A percentile compares a stretch with the other conserved stretches of the same genome.
Evolutionary conservation across 2,797 vertebrate genomes (phyloP).

Genomic region (Sebastes nivosus): DNA sequence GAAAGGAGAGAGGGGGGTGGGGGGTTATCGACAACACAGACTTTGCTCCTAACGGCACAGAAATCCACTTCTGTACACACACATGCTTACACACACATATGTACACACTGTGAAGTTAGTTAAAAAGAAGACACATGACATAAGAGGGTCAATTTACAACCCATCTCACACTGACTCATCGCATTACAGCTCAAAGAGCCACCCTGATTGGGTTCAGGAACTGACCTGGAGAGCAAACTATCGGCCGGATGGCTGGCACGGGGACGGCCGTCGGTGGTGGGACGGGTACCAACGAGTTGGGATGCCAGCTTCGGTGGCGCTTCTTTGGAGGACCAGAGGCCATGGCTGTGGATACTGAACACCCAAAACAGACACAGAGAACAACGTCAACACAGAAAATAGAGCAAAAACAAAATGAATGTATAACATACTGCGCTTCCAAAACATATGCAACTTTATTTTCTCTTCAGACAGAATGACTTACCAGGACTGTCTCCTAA

Average conservation of each 20-base stretch:
- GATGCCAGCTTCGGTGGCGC: constrained; percentile 95
- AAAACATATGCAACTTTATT: background rate
- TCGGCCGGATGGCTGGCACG: constrained; percentile 87
- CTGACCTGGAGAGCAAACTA: constrained; percentile 88
- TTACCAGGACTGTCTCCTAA: constrained; percentile 85
- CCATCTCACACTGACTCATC: background rate
- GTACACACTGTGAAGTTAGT: background rate
- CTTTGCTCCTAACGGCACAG: background rate
- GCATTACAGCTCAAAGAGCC: background rate
- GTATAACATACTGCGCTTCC: background rate
- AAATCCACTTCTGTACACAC: background rate
- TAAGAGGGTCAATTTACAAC: background rate
- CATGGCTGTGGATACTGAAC: constrained; percentile 81
- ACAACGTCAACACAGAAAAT: background rate
- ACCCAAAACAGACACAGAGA: background rate
- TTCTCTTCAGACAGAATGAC: background rate
- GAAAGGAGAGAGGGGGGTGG: background rate
- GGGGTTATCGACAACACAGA: constrained; percentile 3
- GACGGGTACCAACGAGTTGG: constrained; percentile 84
- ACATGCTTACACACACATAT: background rate
- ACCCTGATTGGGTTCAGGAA: background rate
- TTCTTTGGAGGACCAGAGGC: constrained; percentile 96
- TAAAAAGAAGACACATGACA: background rate
- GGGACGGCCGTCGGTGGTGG: constrained; percentile 85
- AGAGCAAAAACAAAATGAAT: background rate